phyloP scores from a whole-genome alignment of 2,888 invertebrate species.

The Eupithecia subumbrata region DNA sequence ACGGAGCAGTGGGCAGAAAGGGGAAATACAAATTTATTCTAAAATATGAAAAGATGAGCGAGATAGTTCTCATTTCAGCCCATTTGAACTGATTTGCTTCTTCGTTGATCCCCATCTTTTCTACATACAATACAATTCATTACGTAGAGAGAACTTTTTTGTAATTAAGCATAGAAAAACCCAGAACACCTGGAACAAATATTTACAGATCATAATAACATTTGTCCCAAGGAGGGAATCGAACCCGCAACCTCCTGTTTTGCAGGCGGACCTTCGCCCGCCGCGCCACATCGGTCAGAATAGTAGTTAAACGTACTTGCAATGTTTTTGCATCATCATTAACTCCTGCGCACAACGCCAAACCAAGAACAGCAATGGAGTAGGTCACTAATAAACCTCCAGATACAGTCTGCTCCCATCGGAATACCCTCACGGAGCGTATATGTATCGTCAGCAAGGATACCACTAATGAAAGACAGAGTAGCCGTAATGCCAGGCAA shows the following conservation, averaged over 20 bases:
- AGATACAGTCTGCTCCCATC: slow-evolving; percentile 69
- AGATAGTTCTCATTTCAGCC: neutral
- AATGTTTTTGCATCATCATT: slow-evolving; percentile 48
- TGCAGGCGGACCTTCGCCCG: too few relatives aligned
- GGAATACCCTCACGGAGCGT: slow-evolving; percentile 62
- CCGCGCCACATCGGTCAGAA: too few relatives aligned
- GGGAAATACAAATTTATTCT: neutral
- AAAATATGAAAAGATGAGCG: neutral
- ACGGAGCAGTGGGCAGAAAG: too few relatives aligned
- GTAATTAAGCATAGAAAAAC: too few relatives aligned
- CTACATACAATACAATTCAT: too few relatives aligned
- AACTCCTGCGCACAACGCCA: slow-evolving; percentile 56
- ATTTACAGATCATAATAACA: too few relatives aligned
- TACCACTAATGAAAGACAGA: slow-evolving; percentile 52
- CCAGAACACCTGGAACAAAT: too few relatives aligned
- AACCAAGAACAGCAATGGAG: slow-evolving; percentile 52
- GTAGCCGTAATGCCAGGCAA: slow-evolving; percentile 53
- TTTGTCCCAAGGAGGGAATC: too few relatives aligned
- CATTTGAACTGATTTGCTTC: neutral
- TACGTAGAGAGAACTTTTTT: too few relatives aligned
- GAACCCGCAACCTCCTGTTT: too few relatives aligned
- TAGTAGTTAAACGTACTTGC: slow-evolving; percentile 48
- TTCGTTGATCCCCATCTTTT: neutral
- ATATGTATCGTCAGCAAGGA: slow-evolving; percentile 59
- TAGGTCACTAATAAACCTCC: slow-evolving; percentile 69